Conservation (phyloP, 2,797 vertebrate species). For the Sebastiscus albofasciatus region DNA sequence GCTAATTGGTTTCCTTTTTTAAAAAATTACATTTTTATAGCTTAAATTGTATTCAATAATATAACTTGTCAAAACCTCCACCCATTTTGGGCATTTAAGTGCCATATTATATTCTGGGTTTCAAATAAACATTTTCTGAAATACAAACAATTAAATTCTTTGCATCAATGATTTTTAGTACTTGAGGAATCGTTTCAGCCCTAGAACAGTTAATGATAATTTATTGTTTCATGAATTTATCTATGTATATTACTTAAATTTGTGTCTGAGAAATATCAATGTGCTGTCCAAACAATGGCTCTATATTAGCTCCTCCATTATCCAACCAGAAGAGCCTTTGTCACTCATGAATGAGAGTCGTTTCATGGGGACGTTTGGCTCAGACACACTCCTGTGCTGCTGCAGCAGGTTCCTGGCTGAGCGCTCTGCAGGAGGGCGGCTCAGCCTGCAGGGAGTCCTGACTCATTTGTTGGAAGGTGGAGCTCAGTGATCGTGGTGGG, state of each 20-base stretch:
- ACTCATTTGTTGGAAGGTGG: constrained; percentile 32
- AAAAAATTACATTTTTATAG: too few relatives aligned
- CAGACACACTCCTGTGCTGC: not conserved
- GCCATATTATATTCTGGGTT: too few relatives aligned
- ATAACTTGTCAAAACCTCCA: too few relatives aligned
- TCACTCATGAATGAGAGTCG: not conserved
- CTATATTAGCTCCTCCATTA: not conserved
- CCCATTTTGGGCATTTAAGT: too few relatives aligned
- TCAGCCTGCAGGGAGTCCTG: constrained; percentile 5
- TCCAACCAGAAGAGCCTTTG: not conserved
- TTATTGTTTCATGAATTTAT: not conserved
- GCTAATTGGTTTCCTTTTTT: too few relatives aligned
- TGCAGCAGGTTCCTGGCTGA: constrained; percentile 7
- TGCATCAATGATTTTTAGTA: too few relatives aligned
- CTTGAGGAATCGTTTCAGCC: too few relatives aligned
- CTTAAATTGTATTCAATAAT: too few relatives aligned
- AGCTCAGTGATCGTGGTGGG: not conserved
- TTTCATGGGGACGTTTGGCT: not conserved
- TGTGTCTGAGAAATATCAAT: not conserved
- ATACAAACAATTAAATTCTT: too few relatives aligned
- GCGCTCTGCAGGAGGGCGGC: constrained; percentile 16
- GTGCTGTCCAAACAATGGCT: not conserved
- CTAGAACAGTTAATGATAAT: accelerated
- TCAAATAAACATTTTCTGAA: too few relatives aligned
- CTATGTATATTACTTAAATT: not conserved